phyloP scores from a whole-genome alignment of 2,113 vertebrate genomes.

The Brachionichthys hirsutus region DNA sequence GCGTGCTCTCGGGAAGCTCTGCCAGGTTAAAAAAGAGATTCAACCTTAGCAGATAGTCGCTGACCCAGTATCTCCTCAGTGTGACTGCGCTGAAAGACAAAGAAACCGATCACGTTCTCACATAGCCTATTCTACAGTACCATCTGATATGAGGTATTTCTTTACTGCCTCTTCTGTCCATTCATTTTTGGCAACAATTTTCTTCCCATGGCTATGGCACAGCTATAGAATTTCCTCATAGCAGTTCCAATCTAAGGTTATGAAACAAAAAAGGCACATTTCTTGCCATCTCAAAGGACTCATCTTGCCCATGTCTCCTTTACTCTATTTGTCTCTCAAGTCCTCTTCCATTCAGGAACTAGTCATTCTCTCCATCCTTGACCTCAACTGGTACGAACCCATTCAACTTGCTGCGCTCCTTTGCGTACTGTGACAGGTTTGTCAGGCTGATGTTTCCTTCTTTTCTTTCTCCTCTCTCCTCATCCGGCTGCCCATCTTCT shows the following conservation, averaged over 20 bases:
- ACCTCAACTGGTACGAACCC: slow-evolving; percentile 78
- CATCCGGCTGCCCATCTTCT: slow-evolving; percentile 77
- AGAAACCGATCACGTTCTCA: slow-evolving; percentile 14
- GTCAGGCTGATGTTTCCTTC: slow-evolving; percentile 84
- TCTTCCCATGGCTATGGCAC: slow-evolving; percentile 64
- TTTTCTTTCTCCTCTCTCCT: slow-evolving; percentile 79
- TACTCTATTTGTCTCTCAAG: slow-evolving; percentile 54
- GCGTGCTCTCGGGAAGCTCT: slow-evolving; percentile 28
- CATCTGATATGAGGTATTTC: slow-evolving; percentile 59
- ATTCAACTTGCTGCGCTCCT: slow-evolving; percentile 80
- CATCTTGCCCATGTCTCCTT: slow-evolving; percentile 29
- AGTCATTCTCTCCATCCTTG: slow-evolving; percentile 85
- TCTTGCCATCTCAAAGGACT: slow-evolving; percentile 57
- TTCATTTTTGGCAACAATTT: slow-evolving; percentile 74
- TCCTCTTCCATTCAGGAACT: slow-evolving; percentile 74
- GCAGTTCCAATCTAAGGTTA: slow-evolving; percentile 56
- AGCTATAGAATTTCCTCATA: slow-evolving; percentile 56
- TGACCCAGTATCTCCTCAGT: slow-evolving; percentile 1
- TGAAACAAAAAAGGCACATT: slow-evolving; percentile 79
- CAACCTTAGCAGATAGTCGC: slow-evolving; percentile 19
- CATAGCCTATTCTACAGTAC: slow-evolving; percentile 40
- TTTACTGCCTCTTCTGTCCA: slow-evolving; percentile 38
- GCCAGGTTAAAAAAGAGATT: slow-evolving; percentile 41
- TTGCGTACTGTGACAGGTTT: slow-evolving; percentile 79
- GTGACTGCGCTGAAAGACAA: slow-evolving; percentile 14